Evolutionary conservation across 2,888 invertebrate genomes (phyloP).

Genomic region (Melinopterus prodromus): DNA sequence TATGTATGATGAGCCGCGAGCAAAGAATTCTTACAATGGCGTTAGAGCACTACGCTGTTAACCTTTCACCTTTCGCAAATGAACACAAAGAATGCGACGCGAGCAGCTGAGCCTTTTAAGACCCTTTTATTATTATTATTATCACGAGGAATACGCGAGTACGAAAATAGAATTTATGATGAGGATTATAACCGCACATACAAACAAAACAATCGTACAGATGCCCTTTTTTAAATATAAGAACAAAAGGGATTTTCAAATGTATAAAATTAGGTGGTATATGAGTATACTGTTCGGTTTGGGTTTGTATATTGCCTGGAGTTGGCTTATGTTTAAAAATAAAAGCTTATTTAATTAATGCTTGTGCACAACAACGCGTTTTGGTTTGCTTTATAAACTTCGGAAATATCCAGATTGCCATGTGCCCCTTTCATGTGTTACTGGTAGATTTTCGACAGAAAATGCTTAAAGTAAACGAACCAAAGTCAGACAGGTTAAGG

Average conservation of each 20-base stretch:
- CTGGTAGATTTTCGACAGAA: too few species aligned
- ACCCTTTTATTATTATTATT: not conserved
- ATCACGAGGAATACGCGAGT: not conserved
- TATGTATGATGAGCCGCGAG: not conserved
- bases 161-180: not conserved
- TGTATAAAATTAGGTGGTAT: not conserved
- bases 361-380: too few species aligned
- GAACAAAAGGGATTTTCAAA: not conserved
- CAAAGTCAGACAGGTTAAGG: too few species aligned
- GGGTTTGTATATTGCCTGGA: too few species aligned
- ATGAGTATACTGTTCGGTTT: not conserved
- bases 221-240: not conserved
- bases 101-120: not conserved
- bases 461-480: too few species aligned
- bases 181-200: not conserved
- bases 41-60: not conserved
- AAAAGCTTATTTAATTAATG: too few species aligned
- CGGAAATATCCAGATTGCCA: too few species aligned
- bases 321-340: too few species aligned
- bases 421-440: too few species aligned
- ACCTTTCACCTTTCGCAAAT: not conserved
- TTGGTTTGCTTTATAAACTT: too few species aligned
- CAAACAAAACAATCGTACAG: not conserved
- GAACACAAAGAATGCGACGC: not conserved
- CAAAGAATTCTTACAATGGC: not conserved